Percentiles rank a stretch among this genome's conserved stretches.
phyloP scores from a whole-genome alignment of 2,113 vertebrate species.

The Cottus gobio region DNA sequence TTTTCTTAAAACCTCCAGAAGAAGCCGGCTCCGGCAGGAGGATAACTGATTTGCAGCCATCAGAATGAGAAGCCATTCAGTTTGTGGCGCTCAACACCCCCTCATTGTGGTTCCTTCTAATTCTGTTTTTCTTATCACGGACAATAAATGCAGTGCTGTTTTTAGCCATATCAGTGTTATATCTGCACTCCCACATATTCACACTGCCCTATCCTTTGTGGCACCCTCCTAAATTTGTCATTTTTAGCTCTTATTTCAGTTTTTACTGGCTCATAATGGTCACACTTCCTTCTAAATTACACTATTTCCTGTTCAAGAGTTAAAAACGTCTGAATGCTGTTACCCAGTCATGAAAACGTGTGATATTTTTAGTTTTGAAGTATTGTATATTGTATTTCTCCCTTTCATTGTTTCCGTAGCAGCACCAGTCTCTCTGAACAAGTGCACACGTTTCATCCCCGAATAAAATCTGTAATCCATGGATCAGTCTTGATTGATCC shows the following conservation, averaged over 20 bases:
- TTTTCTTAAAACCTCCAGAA: background rate
- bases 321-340: slow-evolving; percentile 11
- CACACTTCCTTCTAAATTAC: slow-evolving; percentile 24
- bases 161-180: slow-evolving; percentile 30
- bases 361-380: slow-evolving; percentile 42
- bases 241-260: slow-evolving; percentile 45
- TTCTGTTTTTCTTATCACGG: slow-evolving; percentile 22
- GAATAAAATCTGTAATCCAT: background rate
- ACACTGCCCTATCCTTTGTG: slow-evolving; percentile 33
- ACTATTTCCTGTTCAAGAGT: slow-evolving; percentile 34
- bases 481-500: background rate
- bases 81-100: slow-evolving; percentile 31
- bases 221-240: slow-evolving; percentile 20
- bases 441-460: background rate
- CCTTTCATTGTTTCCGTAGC: slow-evolving; percentile 19
- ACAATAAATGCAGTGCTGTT: slow-evolving; percentile 19
- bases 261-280: slow-evolving; percentile 21
- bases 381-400: slow-evolving; percentile 16
- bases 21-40: background rate
- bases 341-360: slow-evolving; percentile 31
- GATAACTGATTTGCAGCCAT: background rate
- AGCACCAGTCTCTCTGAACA: background rate
- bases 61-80: slow-evolving; percentile 9
- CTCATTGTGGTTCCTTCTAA: slow-evolving; percentile 29
- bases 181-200: slow-evolving; percentile 39